These are phyloP conservation scores for Bibio marci DNA, from an alignment of 2,888 invertebrate genomes.

Conservation along the genomic window DNA sequence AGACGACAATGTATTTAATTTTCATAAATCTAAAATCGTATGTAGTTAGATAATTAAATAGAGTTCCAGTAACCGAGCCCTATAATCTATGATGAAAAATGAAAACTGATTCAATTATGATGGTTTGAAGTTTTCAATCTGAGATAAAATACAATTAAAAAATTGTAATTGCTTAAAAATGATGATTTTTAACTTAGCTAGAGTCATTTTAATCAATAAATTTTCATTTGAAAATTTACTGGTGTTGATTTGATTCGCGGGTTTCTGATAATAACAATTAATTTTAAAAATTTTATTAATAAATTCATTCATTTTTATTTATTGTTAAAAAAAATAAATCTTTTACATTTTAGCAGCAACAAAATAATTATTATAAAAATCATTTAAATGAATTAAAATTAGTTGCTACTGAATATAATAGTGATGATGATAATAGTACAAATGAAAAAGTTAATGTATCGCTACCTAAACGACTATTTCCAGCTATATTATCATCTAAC, in stretches of 20 bases:
- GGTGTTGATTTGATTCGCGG: constrained; percentile 4
- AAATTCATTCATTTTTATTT: too few species aligned
- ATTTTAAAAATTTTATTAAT: not conserved
- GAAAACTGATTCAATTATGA: constrained; percentile 5
- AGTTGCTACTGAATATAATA: constrained; percentile 9
- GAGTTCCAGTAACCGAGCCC: too few species aligned
- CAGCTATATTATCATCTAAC: not conserved
- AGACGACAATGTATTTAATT: too few species aligned
- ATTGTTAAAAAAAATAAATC: too few species aligned
- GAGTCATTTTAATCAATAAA: not conserved
- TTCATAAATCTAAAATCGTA: too few species aligned
- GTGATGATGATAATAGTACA: constrained; percentile 8
- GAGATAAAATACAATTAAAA: constrained; percentile 5
- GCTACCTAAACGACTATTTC: not conserved
- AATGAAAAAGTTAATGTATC: not conserved
- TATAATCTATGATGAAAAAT: constrained; percentile 2
- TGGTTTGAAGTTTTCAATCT: constrained; percentile 12
- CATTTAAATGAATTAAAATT: constrained; percentile 7
- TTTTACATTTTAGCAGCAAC: too few species aligned
- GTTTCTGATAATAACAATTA: not conserved
- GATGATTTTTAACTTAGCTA: constrained; percentile 1
- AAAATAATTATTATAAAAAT: not conserved
- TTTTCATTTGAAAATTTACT: not conserved
- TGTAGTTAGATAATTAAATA: too few species aligned
- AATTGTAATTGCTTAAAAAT: not conserved